phyloP scores from a whole-genome alignment of 2,113 vertebrate species.

The Emydocephalus ijimae region DNA sequence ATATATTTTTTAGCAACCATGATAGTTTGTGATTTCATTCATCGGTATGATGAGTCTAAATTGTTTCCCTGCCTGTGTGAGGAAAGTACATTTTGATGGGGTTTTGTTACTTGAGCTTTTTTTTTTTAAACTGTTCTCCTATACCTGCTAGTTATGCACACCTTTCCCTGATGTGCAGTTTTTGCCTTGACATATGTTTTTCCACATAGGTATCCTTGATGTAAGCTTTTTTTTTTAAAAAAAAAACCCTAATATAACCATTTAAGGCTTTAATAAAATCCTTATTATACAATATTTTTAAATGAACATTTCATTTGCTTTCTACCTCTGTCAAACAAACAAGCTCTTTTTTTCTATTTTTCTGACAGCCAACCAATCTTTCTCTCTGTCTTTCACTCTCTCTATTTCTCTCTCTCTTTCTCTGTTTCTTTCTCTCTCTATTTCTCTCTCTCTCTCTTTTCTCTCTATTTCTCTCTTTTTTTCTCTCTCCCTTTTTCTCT shows the following conservation, averaged over 20 bases:
- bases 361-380: neutral
- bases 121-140: neutral
- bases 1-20: neutral
- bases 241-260: neutral
- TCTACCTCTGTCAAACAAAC: neutral
- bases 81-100: neutral
- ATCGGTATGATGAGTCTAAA: neutral
- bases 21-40: neutral
- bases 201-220: neutral
- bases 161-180: neutral
- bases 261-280: neutral
- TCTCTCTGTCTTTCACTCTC: too few species aligned
- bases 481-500: neutral
- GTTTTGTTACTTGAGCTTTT: neutral
- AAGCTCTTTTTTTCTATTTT: neutral
- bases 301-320: neutral
- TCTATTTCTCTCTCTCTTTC: too few species aligned
- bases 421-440: rapidly evolving
- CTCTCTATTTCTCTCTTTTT: neutral
- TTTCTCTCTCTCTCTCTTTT: too few species aligned
- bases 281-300: neutral
- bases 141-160: neutral
- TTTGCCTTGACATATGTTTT: neutral
- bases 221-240: neutral
- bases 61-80: neutral